These are phyloP conservation scores for Neodiprion virginianus DNA, from an alignment of 1,140 invertebrate species.

Conservation along the genomic window DNA sequence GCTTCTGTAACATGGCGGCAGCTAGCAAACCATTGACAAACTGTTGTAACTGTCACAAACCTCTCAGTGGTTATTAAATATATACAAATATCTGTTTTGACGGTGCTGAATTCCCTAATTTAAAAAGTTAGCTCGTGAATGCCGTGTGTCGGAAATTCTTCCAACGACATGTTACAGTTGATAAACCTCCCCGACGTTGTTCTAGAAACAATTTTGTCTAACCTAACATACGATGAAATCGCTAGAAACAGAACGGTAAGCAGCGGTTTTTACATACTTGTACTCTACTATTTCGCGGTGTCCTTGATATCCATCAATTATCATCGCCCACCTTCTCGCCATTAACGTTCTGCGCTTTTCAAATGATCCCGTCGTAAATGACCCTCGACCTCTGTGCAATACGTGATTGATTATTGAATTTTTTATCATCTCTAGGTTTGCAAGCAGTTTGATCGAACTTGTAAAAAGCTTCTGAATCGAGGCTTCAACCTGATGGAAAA, in stretches of 20 bases:
- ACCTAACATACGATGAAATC: slow-evolving; percentile 82
- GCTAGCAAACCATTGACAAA: no score
- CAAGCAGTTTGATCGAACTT: slow-evolving; percentile 76
- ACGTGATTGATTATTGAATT: slow-evolving; percentile 23
- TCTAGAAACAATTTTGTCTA: slow-evolving; percentile 79
- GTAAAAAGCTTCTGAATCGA: slow-evolving; percentile 77
- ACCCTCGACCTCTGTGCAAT: slow-evolving; percentile 16
- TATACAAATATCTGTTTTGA: no score
- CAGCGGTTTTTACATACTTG: slow-evolving; percentile 33
- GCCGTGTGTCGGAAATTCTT: no score
- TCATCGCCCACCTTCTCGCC: background rate
- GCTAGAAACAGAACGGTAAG: slow-evolving; percentile 81
- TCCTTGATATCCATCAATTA: background rate
- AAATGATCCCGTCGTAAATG: slow-evolving; percentile 12
- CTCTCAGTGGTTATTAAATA: no score
- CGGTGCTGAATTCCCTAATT: no score
- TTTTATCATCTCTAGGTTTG: slow-evolving; percentile 71
- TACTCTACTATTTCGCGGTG: slow-evolving; percentile 24
- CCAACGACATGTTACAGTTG: slow-evolving; percentile 39
- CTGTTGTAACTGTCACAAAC: no score
- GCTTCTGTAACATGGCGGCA: no score
- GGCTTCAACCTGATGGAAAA: slow-evolving; percentile 83
- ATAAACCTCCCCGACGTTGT: slow-evolving; percentile 76
- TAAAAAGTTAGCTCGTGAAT: no score
- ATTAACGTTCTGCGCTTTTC: slow-evolving; percentile 25